Evolutionary conservation across 2,888 invertebrate genomes (phyloP).

Genomic region (Ophion ellenae): DNA sequence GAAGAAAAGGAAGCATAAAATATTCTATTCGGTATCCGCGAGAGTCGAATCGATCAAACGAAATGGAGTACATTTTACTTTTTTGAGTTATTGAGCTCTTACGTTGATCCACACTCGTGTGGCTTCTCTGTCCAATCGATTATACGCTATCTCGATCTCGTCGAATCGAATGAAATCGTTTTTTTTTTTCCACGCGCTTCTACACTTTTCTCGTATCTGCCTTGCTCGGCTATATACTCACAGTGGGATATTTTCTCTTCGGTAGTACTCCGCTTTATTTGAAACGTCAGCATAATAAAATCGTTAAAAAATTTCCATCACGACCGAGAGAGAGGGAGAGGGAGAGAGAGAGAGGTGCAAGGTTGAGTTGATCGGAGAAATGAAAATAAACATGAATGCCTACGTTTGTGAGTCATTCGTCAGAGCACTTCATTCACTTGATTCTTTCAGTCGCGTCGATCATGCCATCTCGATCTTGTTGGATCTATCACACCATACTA

Average conservation of each 20-base stretch:
- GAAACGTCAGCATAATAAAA: not conserved
- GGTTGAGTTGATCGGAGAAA: too few species aligned
- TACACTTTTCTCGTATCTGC: not conserved
- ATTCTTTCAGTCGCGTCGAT: slow-evolving; percentile 36
- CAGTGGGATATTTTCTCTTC: not conserved
- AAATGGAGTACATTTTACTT: slow-evolving; percentile 3
- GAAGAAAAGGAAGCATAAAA: not conserved
- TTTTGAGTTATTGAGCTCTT: slow-evolving; percentile 13
- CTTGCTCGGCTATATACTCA: not conserved
- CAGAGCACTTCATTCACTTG: too few species aligned
- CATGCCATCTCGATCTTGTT: slow-evolving; percentile 59
- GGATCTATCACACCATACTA: slow-evolving; percentile 26
- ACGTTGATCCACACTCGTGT: not conserved
- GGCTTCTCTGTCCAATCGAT: not conserved
- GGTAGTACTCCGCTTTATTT: not conserved
- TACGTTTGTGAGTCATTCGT: too few species aligned
- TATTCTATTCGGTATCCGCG: not conserved
- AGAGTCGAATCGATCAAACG: slow-evolving; percentile 24
- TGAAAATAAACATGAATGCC: too few species aligned
- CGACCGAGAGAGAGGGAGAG: not conserved
- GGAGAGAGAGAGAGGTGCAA: too few species aligned
- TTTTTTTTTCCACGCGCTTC: too few species aligned
- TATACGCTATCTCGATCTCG: not conserved
- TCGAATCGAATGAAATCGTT: not conserved
- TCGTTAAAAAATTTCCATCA: slow-evolving; percentile 4